Evolutionary conservation across 2,797 vertebrate species (phyloP).

Genomic region (Luscinia megarhynchos): DNA sequence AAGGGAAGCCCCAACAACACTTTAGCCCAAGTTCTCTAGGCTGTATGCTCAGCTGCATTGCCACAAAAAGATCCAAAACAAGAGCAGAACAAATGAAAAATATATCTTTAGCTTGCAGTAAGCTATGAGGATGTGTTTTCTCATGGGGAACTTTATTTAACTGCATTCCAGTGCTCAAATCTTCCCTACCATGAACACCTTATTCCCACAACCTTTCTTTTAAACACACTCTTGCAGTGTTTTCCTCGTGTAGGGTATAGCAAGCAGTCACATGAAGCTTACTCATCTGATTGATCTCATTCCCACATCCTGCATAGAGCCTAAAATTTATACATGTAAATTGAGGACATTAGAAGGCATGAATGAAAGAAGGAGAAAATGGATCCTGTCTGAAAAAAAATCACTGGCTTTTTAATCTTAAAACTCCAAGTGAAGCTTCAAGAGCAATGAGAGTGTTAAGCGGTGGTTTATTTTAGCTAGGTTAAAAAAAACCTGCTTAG

Average conservation of each 20-base stretch:
- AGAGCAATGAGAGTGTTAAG: not conserved
- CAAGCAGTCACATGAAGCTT: conserved; percentile 27
- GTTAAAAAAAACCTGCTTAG: not conserved
- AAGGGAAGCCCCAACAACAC: not conserved
- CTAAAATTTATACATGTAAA: not conserved
- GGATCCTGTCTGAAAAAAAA: not conserved
- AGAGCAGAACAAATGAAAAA: not conserved
- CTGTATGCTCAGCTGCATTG: not conserved
- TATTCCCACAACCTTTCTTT: not conserved
- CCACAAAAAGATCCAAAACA: not conserved
- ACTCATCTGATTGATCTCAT: conserved; percentile 45
- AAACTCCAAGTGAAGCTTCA: not conserved
- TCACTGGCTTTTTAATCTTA: not conserved
- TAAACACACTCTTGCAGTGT: not conserved
- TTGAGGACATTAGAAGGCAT: not conserved
- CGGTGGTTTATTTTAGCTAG: conserved; percentile 14
- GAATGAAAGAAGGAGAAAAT: conserved; percentile 15
- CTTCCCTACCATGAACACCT: not conserved
- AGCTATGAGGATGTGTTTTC: not conserved
- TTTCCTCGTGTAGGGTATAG: not conserved
- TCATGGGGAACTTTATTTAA: not conserved
- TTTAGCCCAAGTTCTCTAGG: not conserved
- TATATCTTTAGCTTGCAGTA: not conserved
- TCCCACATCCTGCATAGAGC: conserved; percentile 33
- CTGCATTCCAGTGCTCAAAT: not conserved